Evolutionary conservation across 2,888 invertebrate genomes (phyloP).

Genomic region (Oligia fasciuncula): DNA sequence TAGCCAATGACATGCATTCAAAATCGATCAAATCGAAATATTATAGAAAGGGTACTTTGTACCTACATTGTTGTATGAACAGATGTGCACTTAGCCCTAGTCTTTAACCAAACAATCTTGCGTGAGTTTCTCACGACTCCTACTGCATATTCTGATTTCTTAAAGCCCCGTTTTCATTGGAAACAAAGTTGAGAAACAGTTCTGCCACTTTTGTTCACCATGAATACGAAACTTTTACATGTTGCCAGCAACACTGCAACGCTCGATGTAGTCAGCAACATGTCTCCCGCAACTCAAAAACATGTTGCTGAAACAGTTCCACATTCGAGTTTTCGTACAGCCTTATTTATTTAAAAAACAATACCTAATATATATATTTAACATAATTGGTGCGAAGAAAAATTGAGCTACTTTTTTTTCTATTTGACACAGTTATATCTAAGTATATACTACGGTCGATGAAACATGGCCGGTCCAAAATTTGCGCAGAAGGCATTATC

Average conservation of each 20-base stretch:
- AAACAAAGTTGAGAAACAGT: background rate
- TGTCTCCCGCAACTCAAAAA: background rate
- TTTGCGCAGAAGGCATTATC: background rate
- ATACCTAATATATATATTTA: constrained; percentile 1
- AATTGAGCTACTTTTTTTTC: constrained; percentile 50
- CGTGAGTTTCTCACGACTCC: background rate
- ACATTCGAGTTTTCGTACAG: constrained; percentile 13
- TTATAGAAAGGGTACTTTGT: background rate
- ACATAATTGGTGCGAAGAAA: constrained; percentile 2
- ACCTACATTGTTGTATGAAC: background rate
- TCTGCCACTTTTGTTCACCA: background rate
- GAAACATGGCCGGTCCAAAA: background rate
- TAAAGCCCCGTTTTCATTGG: background rate
- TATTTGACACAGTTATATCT: constrained; percentile 47
- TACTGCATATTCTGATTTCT: background rate
- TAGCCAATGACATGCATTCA: background rate
- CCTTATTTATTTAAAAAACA: background rate
- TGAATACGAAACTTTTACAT: background rate
- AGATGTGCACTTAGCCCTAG: background rate
- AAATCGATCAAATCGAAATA: constrained; percentile 24
- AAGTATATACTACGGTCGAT: background rate
- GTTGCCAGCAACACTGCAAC: constrained; percentile 3
- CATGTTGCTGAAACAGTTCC: background rate
- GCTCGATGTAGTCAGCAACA: background rate
- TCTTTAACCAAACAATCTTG: constrained; percentile 1